Conservation (phyloP, 2,888 invertebrate genomes). For the Tolmerus cingulatus region DNA sequence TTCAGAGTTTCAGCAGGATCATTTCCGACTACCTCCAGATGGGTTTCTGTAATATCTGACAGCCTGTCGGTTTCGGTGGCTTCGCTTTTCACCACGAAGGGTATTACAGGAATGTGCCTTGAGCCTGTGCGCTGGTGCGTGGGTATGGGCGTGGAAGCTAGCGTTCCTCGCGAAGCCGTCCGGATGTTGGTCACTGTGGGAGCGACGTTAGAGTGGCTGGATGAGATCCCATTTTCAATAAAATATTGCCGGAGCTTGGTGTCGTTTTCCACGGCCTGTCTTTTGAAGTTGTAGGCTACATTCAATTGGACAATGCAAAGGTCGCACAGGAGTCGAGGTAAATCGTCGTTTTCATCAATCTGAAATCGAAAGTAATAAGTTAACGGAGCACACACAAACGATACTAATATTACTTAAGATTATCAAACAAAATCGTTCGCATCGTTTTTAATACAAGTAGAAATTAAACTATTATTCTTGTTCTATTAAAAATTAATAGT, state of each 20-base stretch:
- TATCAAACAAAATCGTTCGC: no score
- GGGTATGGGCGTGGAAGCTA: not conserved
- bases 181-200: not conserved
- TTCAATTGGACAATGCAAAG: constrained; percentile 52
- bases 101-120: constrained; percentile 39
- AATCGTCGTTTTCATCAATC: constrained; percentile 52
- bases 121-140: not conserved
- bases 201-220: not conserved
- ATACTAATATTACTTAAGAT: no score
- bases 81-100: constrained; percentile 47
- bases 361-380: constrained; percentile 40
- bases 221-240: constrained; percentile 51
- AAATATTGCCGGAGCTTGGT: constrained; percentile 51
- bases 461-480: no score
- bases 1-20: not conserved
- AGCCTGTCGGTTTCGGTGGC: constrained; percentile 44
- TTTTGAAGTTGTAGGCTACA: constrained; percentile 51
- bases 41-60: constrained; percentile 47
- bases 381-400: not conserved
- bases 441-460: no score
- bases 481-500: no score
- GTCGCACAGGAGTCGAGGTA: constrained; percentile 51
- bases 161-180: constrained; percentile 11
- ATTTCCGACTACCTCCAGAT: constrained; percentile 24
- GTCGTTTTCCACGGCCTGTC: constrained; percentile 50